Evolutionary conservation across 2,113 vertebrate species (phyloP), one percentile per base, ranked within the genome.

Genomic region (Saccopteryx leptura): DNA sequence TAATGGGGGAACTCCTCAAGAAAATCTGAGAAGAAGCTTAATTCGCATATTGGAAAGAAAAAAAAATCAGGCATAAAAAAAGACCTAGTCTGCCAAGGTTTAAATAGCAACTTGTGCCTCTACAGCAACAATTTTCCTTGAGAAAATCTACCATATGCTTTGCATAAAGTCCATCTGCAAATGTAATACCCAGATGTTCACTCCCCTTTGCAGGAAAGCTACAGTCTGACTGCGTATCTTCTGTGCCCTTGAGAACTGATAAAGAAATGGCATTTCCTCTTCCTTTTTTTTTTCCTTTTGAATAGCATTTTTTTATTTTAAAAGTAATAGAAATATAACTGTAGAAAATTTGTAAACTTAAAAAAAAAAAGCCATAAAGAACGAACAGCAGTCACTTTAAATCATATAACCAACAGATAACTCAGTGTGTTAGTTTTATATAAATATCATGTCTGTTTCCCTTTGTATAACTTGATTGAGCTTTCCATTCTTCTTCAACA

Each of bases 101-200:
- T 95, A 87, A 97, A 97, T 83, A 81, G 71, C 46, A 94, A 78
- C 58, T 88, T 15, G 12, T 79, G 87, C 26, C 87, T 71, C 90
- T 63, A 78, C 0, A 4, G 19, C n/a, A 88, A 90, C 9, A 46
- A 60, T 21, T 97, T 96, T 93, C 12, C 39, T 31, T 96, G 76
- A 95, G 88, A 96, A 92, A 97, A 86, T 61, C 72, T 61, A 21
- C 96, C 90, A 96, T 95, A 87, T 97, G 46, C 6, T 94, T 92
- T n/a, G 13, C 65, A 50, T 88, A 58, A 89, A 75, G 86, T 92
- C 72, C 94, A 94, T 97, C 94, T 95, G 95, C 94, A 96, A 92
- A 92, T 90, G 56, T 84, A 60, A 92, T 92, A 88, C 9, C 33
- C n/a, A 94, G 88, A 95, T 94, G 48, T 31, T 7, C 31, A 9